Evolutionary conservation across 2,888 invertebrate genomes (phyloP).

Genomic region (Odiellus spinosus): DNA sequence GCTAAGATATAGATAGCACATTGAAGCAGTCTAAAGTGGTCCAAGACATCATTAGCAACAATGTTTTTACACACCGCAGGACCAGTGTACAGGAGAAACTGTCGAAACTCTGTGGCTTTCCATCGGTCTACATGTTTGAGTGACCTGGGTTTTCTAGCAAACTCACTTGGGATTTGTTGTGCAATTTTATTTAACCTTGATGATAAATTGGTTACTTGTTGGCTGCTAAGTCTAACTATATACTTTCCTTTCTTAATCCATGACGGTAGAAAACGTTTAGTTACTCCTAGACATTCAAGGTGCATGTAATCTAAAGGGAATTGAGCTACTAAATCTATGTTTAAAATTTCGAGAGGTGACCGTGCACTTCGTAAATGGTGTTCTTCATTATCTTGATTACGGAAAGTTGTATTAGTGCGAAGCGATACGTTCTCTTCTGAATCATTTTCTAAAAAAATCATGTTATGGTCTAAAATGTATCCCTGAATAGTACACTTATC

Average conservation of each 20-base stretch:
- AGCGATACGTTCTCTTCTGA: background rate
- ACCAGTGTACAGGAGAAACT: constrained; percentile 23
- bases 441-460: constrained; percentile 1
- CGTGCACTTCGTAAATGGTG: constrained; percentile 13
- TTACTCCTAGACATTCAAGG: constrained; percentile 23
- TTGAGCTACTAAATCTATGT: constrained; percentile 19
- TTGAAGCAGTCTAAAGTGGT: constrained; percentile 17
- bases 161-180: background rate
- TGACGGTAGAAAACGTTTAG: constrained; percentile 13
- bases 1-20: too few relatives aligned
- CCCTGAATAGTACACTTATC: constrained; percentile 6
- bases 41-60: constrained; percentile 16
- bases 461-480: background rate
- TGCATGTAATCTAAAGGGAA: constrained; percentile 27
- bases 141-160: constrained; percentile 22
- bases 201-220: too few relatives aligned
- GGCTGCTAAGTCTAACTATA: too few relatives aligned
- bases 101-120: constrained; percentile 25
- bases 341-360: constrained; percentile 11
- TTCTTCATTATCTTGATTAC: constrained; percentile 14
- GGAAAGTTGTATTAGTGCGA: constrained; percentile 16
- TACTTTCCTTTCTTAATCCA: constrained; percentile 9
- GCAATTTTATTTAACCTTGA: too few relatives aligned
- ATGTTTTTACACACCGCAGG: constrained; percentile 20
- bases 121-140: constrained; percentile 22